Evolutionary conservation across 2,113 vertebrate genomes (phyloP).

Genomic region (Hipposideros armiger): DNA sequence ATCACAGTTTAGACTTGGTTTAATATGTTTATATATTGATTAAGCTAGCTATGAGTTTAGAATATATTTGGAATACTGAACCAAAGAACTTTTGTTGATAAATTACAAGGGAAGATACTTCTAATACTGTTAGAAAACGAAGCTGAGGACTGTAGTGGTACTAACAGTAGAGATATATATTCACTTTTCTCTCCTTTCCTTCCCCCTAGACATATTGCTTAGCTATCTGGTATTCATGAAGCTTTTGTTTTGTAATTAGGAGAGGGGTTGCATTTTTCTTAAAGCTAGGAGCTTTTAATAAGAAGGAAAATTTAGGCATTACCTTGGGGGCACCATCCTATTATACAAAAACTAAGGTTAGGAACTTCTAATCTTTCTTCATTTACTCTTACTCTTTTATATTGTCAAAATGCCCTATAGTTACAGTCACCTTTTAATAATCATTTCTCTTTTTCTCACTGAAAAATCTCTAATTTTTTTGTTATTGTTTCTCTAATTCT

Average conservation of each 20-base stretch:
- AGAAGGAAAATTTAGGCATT: not conserved
- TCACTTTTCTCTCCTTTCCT: not conserved
- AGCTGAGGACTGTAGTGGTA: not conserved
- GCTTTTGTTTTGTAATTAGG: not conserved
- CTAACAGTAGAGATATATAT: not conserved
- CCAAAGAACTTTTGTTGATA: not conserved
- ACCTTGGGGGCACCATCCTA: not conserved
- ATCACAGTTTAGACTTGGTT: constrained; percentile 12
- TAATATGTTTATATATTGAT: constrained; percentile 30
- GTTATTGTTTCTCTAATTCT: not conserved
- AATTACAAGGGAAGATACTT: not conserved
- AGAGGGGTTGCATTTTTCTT: not conserved
- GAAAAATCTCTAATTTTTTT: not conserved
- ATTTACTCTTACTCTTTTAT: not conserved
- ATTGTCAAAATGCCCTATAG: not conserved
- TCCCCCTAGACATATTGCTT: not conserved
- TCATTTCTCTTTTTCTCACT: not conserved
- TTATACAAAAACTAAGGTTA: not conserved
- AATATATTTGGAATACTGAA: not conserved
- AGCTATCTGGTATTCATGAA: not conserved
- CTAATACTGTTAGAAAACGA: not conserved
- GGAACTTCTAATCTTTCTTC: not conserved
- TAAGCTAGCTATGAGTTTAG: not conserved
- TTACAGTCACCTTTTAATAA: not conserved
- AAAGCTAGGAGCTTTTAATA: not conserved